phyloP scores from a whole-genome alignment of 2,113 vertebrate genomes.

The Alligator mississippiensis region DNA sequence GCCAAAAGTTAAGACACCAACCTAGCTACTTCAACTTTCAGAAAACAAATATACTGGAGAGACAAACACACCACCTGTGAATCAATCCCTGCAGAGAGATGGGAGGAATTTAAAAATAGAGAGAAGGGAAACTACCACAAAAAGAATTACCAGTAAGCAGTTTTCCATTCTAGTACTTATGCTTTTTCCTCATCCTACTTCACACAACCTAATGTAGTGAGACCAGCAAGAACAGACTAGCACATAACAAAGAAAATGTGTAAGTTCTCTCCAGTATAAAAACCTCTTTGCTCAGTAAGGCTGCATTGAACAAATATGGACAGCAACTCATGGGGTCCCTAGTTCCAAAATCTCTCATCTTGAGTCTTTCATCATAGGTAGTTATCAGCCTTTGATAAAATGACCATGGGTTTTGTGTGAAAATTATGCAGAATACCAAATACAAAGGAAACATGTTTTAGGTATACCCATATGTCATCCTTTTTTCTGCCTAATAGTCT shows the following conservation, averaged over 20 bases:
- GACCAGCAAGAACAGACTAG: not conserved
- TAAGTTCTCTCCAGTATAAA: no score
- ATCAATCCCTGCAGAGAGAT: not conserved
- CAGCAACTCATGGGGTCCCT: no score
- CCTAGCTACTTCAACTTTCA: not conserved
- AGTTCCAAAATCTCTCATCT: not conserved
- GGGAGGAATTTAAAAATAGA: not conserved
- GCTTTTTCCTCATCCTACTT: not conserved
- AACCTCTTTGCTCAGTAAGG: no score
- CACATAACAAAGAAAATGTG: not conserved
- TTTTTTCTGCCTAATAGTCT: not conserved
- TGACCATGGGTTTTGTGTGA: not conserved
- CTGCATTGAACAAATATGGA: no score
- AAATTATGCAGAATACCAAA: not conserved
- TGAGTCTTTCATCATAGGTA: not conserved
- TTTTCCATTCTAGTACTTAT: not conserved
- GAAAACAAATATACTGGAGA: not conserved
- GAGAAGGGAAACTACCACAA: not conserved
- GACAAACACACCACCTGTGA: not conserved
- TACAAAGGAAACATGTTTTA: accelerated
- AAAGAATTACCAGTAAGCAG: not conserved
- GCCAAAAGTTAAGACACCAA: not conserved
- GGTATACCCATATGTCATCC: not conserved
- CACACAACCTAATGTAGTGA: not conserved
- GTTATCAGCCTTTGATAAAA: not conserved